Evolutionary conservation across 2,797 vertebrate species (phyloP).

Genomic region (Sebastes goodei): DNA sequence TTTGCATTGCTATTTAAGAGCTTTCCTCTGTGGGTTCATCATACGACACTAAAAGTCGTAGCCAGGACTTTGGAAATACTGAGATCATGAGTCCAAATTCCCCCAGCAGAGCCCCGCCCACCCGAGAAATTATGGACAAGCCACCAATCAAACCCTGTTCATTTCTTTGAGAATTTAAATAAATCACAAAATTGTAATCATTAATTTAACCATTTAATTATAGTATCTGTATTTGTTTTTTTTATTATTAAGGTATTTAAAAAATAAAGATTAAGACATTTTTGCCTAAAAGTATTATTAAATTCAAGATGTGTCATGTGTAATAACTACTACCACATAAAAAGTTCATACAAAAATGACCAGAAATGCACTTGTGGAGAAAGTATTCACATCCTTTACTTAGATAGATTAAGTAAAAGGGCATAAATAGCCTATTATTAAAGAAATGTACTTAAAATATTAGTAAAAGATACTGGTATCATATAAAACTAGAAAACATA

Average conservation of each 20-base stretch:
- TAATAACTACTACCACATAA: neutral
- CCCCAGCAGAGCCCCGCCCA: neutral
- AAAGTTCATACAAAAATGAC: neutral
- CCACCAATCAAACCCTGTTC: neutral
- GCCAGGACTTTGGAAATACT: neutral
- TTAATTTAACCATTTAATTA: neutral
- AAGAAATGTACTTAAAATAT: neutral
- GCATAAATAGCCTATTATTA: neutral
- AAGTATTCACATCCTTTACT: neutral
- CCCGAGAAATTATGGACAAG: neutral
- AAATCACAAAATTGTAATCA: neutral
- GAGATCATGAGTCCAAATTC: neutral
- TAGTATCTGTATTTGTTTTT: neutral
- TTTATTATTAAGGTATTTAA: neutral
- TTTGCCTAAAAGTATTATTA: neutral
- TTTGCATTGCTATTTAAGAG: neutral
- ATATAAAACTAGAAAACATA: too few relatives aligned
- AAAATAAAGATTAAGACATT: neutral
- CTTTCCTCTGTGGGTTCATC: neutral
- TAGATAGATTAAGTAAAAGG: neutral
- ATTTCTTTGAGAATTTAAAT: neutral
- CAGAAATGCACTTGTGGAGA: neutral
- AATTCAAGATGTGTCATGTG: neutral
- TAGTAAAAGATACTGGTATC: too few relatives aligned
- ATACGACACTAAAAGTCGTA: neutral